Evolutionary conservation across 1,140 invertebrate genomes (phyloP).

Genomic region (Pseudomyrmex sp.): DNA sequence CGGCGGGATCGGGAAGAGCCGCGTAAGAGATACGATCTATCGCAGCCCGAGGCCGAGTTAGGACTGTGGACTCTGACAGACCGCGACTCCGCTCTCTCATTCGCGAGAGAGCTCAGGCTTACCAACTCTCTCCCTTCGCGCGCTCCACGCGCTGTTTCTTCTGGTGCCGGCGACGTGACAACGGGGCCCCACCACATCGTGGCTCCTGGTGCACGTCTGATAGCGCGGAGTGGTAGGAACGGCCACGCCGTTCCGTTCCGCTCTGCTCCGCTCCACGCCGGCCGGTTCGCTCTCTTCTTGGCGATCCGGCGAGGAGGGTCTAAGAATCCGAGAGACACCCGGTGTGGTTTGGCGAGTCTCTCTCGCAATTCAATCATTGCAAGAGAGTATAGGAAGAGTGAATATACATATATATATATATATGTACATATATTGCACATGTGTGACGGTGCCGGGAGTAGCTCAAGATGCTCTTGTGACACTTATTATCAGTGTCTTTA

Average conservation of each 20-base stretch:
- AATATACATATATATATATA: neutral
- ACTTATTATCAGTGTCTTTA: constrained; percentile 7
- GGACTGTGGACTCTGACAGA: constrained; percentile 82
- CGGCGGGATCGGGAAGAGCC: constrained; percentile 69
- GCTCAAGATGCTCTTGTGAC: neutral
- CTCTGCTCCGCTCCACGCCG: constrained; percentile 8
- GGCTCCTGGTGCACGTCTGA: constrained; percentile 65
- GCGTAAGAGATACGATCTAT: constrained; percentile 81
- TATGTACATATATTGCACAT: neutral
- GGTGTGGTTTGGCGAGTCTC: neutral
- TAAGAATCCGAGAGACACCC: neutral
- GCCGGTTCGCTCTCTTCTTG: constrained; percentile 26
- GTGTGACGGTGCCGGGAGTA: constrained; percentile 32
- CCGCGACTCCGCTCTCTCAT: constrained; percentile 73
- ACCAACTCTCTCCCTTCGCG: constrained; percentile 52
- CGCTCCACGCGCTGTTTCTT: constrained; percentile 20
- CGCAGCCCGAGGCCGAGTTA: constrained; percentile 82
- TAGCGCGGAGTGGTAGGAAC: constrained; percentile 53
- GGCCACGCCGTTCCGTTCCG: constrained; percentile 6
- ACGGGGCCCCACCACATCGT: constrained; percentile 57
- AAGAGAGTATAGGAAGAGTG: neutral
- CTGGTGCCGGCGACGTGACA: constrained; percentile 34
- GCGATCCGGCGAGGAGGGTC: neutral
- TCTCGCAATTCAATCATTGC: constrained; percentile 32
- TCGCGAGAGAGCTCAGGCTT: constrained; percentile 67